These are phyloP conservation scores for Diplogasteroides magnus DNA, from an alignment of 1,140 invertebrate genomes.

Conservation along the genomic window DNA sequence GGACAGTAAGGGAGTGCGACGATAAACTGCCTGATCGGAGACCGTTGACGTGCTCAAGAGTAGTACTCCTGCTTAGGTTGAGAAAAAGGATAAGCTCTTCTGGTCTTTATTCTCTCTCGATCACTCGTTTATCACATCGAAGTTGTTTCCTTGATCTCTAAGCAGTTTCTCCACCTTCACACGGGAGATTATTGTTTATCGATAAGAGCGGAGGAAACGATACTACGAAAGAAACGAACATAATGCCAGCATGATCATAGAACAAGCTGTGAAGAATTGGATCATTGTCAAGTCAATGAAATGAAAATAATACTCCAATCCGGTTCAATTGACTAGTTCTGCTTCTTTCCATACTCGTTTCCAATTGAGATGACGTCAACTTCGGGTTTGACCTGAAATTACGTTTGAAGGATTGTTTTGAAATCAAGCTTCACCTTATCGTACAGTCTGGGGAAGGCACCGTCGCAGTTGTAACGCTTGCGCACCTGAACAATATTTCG, in stretches of 20 bases:
- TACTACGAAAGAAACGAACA: background rate
- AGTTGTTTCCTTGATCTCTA: too few species aligned
- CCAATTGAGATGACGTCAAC: slow-evolving; percentile 67
- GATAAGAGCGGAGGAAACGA: too few species aligned
- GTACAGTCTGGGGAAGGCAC: slow-evolving; percentile 61
- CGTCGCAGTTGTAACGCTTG: slow-evolving; percentile 59
- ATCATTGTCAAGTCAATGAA: too few species aligned
- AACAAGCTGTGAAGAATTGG: background rate
- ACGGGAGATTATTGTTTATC: too few species aligned
- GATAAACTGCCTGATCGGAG: too few species aligned
- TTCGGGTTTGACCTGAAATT: slow-evolving; percentile 60
- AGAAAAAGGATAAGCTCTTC: too few species aligned
- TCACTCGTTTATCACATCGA: too few species aligned
- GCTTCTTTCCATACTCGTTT: slow-evolving; percentile 22
- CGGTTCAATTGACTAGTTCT: slow-evolving; percentile 7
- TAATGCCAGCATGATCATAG: background rate
- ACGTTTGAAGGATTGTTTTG: background rate
- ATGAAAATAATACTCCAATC: background rate
- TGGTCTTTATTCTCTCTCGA: too few species aligned
- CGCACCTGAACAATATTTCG: slow-evolving; percentile 56
- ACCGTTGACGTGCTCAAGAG: too few species aligned
- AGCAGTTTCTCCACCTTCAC: too few species aligned
- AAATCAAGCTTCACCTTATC: slow-evolving; percentile 57
- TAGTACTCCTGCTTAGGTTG: too few species aligned
- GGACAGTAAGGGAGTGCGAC: too few species aligned